Evolutionary conservation across 2,888 invertebrate species (phyloP).

Genomic region (Pandemis corylana): DNA sequence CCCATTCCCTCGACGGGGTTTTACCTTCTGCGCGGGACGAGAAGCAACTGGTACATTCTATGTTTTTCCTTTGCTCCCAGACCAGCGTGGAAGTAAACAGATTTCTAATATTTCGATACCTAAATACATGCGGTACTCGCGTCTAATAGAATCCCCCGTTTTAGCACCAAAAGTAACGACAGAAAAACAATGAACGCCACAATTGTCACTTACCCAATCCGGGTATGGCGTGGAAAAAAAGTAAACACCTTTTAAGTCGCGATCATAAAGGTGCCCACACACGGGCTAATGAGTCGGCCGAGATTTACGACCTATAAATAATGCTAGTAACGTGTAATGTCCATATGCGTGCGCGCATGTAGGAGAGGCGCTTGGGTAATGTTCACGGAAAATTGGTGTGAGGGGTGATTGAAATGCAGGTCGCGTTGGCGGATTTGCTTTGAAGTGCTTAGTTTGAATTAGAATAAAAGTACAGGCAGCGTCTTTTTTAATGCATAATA

Average conservation of each 20-base stretch:
- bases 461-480: no score
- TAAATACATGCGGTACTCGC: no score
- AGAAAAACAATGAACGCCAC: constrained; percentile 21
- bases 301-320: constrained; percentile 79
- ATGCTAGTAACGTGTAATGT: constrained; percentile 71
- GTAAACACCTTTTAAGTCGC: constrained; percentile 58
- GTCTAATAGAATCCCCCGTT: background rate
- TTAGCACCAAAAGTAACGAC: background rate
- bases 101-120: no score
- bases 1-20: no score
- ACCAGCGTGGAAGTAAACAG: no score
- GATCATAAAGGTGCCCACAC: constrained; percentile 79
- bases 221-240: constrained; percentile 57
- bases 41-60: no score
- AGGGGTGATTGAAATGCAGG: constrained; percentile 19
- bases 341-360: constrained; percentile 55
- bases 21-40: no score
- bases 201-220: constrained; percentile 44
- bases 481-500: no score
- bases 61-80: no score
- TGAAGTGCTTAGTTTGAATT: no score
- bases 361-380: constrained; percentile 23
- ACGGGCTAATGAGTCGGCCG: constrained; percentile 70
- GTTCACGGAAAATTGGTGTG: background rate
- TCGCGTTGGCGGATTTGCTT: constrained; percentile 1